phyloP scores from a whole-genome alignment of 2,797 vertebrate genomes.

The Esox masquinongy region DNA sequence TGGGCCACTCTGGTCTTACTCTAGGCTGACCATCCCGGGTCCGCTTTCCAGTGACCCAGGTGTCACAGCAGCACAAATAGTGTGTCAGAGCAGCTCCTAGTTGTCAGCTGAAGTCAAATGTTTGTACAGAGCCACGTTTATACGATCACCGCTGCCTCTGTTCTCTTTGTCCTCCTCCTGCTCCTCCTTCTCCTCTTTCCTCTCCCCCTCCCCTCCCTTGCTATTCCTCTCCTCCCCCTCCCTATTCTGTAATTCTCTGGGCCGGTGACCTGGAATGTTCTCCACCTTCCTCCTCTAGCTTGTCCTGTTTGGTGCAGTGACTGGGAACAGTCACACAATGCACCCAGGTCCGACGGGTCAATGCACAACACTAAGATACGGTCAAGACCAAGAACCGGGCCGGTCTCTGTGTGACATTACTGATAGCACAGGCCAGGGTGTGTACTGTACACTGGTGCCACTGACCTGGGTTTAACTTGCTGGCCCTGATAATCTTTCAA shows the following conservation, averaged over 20 bases:
- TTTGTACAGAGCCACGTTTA: background rate
- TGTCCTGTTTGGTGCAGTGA: background rate
- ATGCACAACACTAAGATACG: background rate
- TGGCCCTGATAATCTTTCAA: no score
- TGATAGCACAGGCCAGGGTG: constrained; percentile 1
- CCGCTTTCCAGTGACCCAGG: constrained; percentile 30
- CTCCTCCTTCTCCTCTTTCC: background rate
- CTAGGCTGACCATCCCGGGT: constrained; percentile 22
- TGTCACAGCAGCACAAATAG: constrained; percentile 13
- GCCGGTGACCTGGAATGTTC: background rate
- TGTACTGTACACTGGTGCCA: background rate
- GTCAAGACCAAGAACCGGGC: background rate
- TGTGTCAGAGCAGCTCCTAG: background rate
- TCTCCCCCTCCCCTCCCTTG: background rate
- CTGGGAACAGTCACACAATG: background rate
- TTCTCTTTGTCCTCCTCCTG: background rate
- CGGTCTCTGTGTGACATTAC: background rate
- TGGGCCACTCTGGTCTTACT: constrained; percentile 16
- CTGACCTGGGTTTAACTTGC: background rate
- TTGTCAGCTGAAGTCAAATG: constrained; percentile 8
- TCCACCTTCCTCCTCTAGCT: background rate
- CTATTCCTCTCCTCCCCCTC: no score
- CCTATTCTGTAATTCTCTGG: background rate
- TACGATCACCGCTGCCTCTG: background rate
- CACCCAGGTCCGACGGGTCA: background rate